A percentile compares a stretch with the other conserved stretches of the same genome.
Conservation (phyloP, 2,797 vertebrate species). For the Phataginus tetradactyla region DNA sequence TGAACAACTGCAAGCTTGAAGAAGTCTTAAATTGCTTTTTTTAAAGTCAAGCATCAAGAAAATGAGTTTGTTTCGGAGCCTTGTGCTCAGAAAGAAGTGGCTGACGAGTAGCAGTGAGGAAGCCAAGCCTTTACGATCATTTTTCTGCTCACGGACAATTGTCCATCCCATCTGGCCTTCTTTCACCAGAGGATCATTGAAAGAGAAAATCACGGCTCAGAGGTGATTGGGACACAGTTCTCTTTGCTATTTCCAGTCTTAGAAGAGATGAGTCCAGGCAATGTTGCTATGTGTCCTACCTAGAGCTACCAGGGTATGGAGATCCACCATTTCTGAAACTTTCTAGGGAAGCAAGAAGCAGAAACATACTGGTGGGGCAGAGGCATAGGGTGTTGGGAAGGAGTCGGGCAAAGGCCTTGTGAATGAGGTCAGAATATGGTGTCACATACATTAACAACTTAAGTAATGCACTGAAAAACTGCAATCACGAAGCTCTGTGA, state of each 20-base stretch:
- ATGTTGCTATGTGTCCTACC: not conserved
- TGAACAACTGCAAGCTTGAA: not conserved
- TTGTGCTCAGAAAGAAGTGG: slow-evolving; percentile 42
- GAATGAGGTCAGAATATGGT: not conserved
- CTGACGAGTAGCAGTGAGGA: not conserved
- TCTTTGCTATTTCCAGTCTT: slow-evolving; percentile 16
- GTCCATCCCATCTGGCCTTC: not conserved
- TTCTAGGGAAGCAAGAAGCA: not conserved
- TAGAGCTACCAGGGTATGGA: accelerated
- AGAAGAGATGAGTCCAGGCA: not conserved
- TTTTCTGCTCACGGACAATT: not conserved
- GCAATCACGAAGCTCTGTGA: not conserved
- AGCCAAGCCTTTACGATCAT: not conserved
- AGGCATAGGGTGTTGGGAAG: not conserved
- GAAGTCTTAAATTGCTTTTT: slow-evolving; percentile 56
- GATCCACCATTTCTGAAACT: not conserved
- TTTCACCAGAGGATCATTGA: not conserved
- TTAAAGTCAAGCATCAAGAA: slow-evolving; percentile 44
- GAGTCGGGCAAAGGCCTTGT: not conserved
- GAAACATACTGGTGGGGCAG: not conserved
- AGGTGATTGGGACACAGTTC: not conserved
- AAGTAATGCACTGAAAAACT: not conserved
- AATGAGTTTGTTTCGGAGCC: not conserved
- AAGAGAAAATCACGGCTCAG: not conserved
- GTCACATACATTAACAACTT: not conserved